Percentiles rank a stretch among this genome's conserved stretches.
These are phyloP conservation scores for Rallus crepitans DNA, from an alignment of 2,797 vertebrate species.

Conservation along the genomic window DNA sequence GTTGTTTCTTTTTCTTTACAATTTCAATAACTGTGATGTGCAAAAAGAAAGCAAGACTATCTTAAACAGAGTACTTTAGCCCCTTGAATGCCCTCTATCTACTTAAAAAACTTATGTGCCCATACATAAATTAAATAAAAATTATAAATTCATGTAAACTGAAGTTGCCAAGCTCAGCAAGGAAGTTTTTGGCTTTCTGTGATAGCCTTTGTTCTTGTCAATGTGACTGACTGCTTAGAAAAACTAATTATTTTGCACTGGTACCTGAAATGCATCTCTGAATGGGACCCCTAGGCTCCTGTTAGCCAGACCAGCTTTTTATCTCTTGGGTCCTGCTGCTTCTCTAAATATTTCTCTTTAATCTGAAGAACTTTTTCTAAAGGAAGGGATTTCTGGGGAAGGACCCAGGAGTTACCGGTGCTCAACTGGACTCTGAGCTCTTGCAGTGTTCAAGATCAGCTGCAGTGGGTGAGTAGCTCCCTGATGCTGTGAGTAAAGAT, in stretches of 20 bases:
- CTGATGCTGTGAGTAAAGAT: background rate
- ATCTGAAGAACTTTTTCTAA: slow-evolving; percentile 9
- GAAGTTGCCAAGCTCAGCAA: background rate
- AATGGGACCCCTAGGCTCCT: background rate
- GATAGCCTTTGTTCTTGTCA: background rate
- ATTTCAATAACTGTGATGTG: background rate
- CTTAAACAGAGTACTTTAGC: background rate
- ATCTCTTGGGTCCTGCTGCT: background rate
- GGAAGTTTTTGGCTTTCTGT: background rate
- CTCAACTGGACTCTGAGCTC: background rate
- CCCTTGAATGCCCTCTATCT: background rate
- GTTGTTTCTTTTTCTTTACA: background rate
- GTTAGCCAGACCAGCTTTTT: background rate
- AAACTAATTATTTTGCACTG: background rate
- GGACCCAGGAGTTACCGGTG: background rate
- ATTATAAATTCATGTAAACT: background rate
- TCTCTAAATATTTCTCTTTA: slow-evolving; percentile 46
- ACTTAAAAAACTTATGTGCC: background rate
- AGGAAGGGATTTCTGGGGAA: slow-evolving; percentile 15
- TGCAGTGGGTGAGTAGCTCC: background rate
- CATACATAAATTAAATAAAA: background rate
- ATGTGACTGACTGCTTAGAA: background rate
- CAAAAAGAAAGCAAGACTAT: background rate
- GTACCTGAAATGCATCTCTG: background rate
- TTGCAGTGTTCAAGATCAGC: background rate